A percentile compares a stretch with the other conserved stretches of the same genome.
These are phyloP conservation scores for Oryzias dopingdopingensis DNA, from an alignment of 2,797 vertebrate species.

Conservation along the genomic window DNA sequence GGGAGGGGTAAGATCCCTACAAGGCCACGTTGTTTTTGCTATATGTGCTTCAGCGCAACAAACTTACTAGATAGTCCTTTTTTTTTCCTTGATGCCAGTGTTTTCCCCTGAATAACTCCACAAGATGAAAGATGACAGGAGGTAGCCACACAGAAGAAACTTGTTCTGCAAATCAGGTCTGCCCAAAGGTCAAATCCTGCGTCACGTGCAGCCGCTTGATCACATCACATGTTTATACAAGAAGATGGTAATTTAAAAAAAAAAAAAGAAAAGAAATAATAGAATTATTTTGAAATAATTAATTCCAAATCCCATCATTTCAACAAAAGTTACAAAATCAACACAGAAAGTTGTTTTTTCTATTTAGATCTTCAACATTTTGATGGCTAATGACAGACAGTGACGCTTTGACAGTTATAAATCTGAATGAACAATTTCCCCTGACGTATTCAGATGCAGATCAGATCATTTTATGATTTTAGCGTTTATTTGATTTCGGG, in stretches of 20 bases:
- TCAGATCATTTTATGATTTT: conserved; percentile 1
- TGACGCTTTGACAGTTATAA: conserved; percentile 1
- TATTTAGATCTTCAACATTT: conserved; percentile 15
- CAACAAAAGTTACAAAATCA: not conserved
- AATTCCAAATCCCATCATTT: not conserved
- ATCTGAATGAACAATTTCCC: not conserved
- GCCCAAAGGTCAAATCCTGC: conserved; percentile 71
- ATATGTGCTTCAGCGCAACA: conserved; percentile 42
- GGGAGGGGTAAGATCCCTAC: conserved; percentile 16
- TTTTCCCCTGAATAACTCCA: conserved; percentile 44
- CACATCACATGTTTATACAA: conserved; percentile 26
- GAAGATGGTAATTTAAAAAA: conserved; percentile 12
- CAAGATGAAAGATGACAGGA: conserved; percentile 77
- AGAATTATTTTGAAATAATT: too few relatives aligned
- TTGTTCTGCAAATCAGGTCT: conserved; percentile 52
- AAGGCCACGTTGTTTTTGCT: conserved; percentile 28
- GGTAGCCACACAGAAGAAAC: conserved; percentile 69
- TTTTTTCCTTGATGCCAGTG: conserved; percentile 43
- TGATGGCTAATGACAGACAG: not conserved
- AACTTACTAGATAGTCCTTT: conserved; percentile 49
- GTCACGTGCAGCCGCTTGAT: conserved; percentile 42
- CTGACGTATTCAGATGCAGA: not conserved
- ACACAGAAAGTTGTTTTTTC: not conserved
- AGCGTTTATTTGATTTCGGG: not conserved
- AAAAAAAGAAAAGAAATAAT: not conserved